Evolutionary conservation across 2,888 invertebrate genomes (phyloP).

Genomic region (Sinohyriopsis cumingii): DNA sequence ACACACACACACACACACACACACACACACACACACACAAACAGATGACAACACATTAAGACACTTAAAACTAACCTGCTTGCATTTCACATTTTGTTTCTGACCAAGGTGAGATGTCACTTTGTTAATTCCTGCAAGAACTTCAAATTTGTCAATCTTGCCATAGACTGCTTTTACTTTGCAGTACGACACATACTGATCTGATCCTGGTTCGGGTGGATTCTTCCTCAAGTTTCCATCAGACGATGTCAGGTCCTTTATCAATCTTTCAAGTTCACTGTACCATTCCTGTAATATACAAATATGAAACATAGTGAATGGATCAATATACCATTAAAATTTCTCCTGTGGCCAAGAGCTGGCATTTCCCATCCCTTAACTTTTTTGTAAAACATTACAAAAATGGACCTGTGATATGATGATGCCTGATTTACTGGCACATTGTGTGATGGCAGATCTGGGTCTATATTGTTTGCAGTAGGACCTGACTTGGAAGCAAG

Average conservation of each 20-base stretch:
- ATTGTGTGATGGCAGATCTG: too few species aligned
- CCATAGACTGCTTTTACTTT: constrained; percentile 62
- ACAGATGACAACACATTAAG: too few species aligned
- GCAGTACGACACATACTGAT: constrained; percentile 51
- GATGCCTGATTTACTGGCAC: too few species aligned
- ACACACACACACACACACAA: too few species aligned
- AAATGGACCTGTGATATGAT: too few species aligned
- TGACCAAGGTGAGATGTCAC: constrained; percentile 50
- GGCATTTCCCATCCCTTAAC: neutral
- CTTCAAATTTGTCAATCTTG: constrained; percentile 35
- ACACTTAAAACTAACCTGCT: too few species aligned
- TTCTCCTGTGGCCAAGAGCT: neutral
- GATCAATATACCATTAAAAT: neutral
- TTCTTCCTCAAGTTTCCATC: constrained; percentile 46
- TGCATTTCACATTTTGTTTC: too few species aligned
- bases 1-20: too few species aligned
- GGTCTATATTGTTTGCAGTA: too few species aligned
- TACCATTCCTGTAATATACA: constrained; percentile 52
- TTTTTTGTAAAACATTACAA: too few species aligned
- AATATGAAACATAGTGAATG: too few species aligned
- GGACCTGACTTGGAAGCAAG: too few species aligned
- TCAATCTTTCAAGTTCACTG: constrained; percentile 45
- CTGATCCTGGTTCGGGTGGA: constrained; percentile 46
- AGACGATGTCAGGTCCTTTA: constrained; percentile 41
- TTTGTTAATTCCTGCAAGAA: constrained; percentile 27